A percentile compares a stretch with the other conserved stretches of the same genome.
These are phyloP conservation scores for Rhyacophila brunnea DNA, from an alignment of 1,140 invertebrate species.

Conservation along the genomic window DNA sequence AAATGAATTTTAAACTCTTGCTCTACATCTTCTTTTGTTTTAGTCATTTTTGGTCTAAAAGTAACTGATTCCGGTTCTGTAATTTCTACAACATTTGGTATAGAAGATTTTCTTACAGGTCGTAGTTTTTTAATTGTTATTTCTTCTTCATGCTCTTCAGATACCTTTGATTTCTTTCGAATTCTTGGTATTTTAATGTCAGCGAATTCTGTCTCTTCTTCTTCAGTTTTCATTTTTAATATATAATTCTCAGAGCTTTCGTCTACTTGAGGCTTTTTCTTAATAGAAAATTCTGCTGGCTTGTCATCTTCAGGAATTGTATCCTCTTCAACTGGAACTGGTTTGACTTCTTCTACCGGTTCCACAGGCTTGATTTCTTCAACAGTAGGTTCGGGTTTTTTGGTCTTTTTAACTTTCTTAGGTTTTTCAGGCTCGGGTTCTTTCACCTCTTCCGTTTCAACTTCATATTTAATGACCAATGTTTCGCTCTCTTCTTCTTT, in stretches of 20 bases:
- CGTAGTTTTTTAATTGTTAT: conserved; percentile 70
- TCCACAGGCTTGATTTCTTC: conserved; percentile 37
- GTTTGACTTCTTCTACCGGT: conserved; percentile 31
- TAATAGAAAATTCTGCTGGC: conserved; percentile 37
- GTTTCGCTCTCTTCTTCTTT: conserved; percentile 29
- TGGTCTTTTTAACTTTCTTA: conserved; percentile 37
- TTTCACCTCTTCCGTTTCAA: conserved; percentile 35
- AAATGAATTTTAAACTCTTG: conserved; percentile 83
- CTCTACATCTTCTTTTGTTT: conserved; percentile 79
- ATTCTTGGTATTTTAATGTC: conserved; percentile 21
- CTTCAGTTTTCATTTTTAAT: conserved; percentile 31
- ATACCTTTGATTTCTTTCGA: conserved; percentile 47
- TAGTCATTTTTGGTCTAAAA: conserved; percentile 67
- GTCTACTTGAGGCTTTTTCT: conserved; percentile 40
- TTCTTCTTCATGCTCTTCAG: conserved; percentile 71
- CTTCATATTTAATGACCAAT: conserved; percentile 2
- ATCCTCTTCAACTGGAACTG: conserved; percentile 27
- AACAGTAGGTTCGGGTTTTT: conserved; percentile 23
- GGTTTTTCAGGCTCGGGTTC: conserved; percentile 30
- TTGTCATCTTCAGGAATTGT: conserved; percentile 36
- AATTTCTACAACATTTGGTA: conserved; percentile 65
- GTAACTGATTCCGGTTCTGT: conserved; percentile 72
- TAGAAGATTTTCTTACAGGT: conserved; percentile 60
- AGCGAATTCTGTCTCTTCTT: conserved; percentile 40
- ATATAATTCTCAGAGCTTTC: neutral